These are phyloP conservation scores for Cerastis leucographa DNA, from an alignment of 2,888 invertebrate genomes.

Conservation along the genomic window DNA sequence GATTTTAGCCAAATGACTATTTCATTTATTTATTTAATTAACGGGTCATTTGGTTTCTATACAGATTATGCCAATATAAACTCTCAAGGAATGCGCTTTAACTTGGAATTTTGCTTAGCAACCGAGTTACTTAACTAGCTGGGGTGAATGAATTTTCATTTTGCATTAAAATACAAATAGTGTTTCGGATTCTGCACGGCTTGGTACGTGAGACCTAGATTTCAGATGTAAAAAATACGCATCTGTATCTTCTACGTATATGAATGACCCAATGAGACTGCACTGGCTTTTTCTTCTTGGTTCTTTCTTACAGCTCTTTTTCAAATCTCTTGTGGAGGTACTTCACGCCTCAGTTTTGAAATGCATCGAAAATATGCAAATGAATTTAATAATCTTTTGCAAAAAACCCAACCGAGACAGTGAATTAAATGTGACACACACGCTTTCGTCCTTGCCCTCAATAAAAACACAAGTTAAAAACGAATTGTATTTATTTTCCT, in stretches of 20 bases:
- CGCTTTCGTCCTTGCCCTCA: conserved; percentile 61
- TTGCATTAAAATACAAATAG: conserved; percentile 65
- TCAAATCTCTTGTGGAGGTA: conserved; percentile 13
- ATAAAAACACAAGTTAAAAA: conserved; percentile 48
- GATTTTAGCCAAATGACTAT: conserved; percentile 15
- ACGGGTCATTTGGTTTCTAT: conserved; percentile 49
- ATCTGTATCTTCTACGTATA: conserved; percentile 61
- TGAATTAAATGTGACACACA: conserved; percentile 56
- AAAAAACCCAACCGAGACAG: conserved; percentile 46
- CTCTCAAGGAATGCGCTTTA: conserved; percentile 59
- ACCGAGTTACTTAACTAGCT: conserved; percentile 61
- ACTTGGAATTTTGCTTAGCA: conserved; percentile 56
- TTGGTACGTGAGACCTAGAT: conserved; percentile 71
- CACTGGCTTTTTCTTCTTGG: conserved; percentile 53
- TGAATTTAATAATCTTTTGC: conserved; percentile 20
- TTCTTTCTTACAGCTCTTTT: conserved; percentile 31
- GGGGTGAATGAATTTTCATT: conserved; percentile 65
- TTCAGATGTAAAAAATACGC: conserved; percentile 68
- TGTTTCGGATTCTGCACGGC: conserved; percentile 62
- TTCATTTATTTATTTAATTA: conserved; percentile 40
- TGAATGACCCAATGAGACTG: conserved; percentile 61
- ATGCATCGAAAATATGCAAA: conserved; percentile 51
- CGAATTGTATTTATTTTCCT: conserved; percentile 55
- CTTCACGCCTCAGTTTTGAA: conserved; percentile 45
- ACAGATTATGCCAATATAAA: conserved; percentile 56